These are phyloP conservation scores for Pseudorectes ferrugineus DNA, from an alignment of 2,113 vertebrate genomes.

Conservation along the genomic window DNA sequence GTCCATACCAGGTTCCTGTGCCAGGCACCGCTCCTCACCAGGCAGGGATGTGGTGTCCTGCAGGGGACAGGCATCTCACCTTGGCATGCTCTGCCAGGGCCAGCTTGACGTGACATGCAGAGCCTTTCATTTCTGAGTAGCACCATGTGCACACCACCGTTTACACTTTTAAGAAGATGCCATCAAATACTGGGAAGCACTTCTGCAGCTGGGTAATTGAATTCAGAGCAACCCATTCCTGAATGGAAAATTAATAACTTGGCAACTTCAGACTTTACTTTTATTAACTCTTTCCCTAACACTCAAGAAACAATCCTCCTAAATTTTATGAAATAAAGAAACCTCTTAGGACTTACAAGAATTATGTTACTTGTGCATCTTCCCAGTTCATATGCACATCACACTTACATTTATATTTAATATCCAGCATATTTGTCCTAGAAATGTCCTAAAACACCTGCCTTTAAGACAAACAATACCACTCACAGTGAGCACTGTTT, in stretches of 20 bases:
- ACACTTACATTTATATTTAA: not conserved
- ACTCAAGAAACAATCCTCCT: not conserved
- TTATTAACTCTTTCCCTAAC: not conserved
- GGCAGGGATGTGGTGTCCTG: not conserved
- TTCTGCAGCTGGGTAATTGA: not conserved
- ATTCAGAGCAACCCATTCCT: not conserved
- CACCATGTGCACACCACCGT: rapidly evolving
- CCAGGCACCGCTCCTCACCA: rapidly evolving
- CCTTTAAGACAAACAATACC: not conserved
- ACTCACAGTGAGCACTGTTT: not conserved
- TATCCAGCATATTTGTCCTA: not conserved
- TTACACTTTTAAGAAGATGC: not conserved
- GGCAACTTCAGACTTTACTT: not conserved
- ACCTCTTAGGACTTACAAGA: not conserved
- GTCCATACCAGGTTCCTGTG: rapidly evolving
- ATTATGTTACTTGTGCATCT: not conserved
- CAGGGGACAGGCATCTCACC: not conserved
- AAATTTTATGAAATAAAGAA: not conserved
- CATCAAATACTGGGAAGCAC: not conserved
- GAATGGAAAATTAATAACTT: constrained; percentile 22
- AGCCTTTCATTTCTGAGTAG: not conserved
- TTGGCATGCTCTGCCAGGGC: not conserved
- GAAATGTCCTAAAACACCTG: not conserved
- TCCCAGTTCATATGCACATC: not conserved
- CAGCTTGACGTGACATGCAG: not conserved